A percentile compares a stretch with the other conserved stretches of the same genome.
Evolutionary conservation across 53 echinoderm and acorn worm species (phyloP).

Genomic region (Holothuria leucospilota): DNA sequence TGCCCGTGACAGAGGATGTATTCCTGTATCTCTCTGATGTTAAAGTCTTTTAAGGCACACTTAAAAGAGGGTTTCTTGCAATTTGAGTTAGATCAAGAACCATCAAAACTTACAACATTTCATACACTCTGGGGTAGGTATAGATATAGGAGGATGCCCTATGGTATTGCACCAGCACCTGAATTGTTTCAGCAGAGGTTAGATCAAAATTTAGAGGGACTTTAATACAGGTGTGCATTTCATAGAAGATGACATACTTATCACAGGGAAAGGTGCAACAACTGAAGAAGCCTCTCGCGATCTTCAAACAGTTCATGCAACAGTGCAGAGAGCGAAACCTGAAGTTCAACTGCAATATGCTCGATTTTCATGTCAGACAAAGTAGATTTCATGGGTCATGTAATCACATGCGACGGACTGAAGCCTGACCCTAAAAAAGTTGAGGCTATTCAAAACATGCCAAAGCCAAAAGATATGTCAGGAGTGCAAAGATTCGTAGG

Average conservation of each 20-base stretch:
- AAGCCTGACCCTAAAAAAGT: slow-evolving; percentile 65
- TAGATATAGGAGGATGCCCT: neutral
- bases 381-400: neutral
- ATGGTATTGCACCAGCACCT: slow-evolving; percentile 24
- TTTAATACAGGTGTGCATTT: slow-evolving; percentile 35
- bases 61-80: slow-evolving; percentile 33
- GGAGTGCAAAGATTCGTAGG: slow-evolving; percentile 47
- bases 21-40: neutral
- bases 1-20: neutral
- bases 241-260: slow-evolving; percentile 63
- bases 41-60: slow-evolving; percentile 50
- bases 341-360: slow-evolving; percentile 35
- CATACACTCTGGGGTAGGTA: slow-evolving; percentile 30
- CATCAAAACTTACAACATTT: slow-evolving; percentile 12
- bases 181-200: slow-evolving; percentile 53
- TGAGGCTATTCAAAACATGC: slow-evolving; percentile 58
- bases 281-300: neutral
- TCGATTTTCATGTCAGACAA: neutral
- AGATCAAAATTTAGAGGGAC: slow-evolving; percentile 53
- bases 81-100: slow-evolving; percentile 14
- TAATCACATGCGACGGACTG: slow-evolving; percentile 53
- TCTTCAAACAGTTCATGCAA: slow-evolving; percentile 21
- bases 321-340: slow-evolving; percentile 30
- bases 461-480: slow-evolving; percentile 3
- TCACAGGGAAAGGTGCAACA: slow-evolving; percentile 60